These are phyloP conservation scores for Pionites leucogaster DNA, from an alignment of 2,113 vertebrate species.

Conservation along the genomic window DNA sequence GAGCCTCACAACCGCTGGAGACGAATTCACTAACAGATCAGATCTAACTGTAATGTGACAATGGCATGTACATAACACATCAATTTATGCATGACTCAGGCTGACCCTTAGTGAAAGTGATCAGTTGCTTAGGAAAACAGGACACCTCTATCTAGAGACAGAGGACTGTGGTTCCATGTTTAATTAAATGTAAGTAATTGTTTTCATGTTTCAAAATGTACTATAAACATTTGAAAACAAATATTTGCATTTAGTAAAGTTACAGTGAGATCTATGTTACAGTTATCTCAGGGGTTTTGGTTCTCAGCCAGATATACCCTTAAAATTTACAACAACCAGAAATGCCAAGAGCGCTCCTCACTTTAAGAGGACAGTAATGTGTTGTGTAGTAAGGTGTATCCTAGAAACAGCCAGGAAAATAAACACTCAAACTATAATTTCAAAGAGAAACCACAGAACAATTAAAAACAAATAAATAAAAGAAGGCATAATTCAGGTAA, in stretches of 20 bases:
- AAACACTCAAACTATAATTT: not conserved
- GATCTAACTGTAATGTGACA: not conserved
- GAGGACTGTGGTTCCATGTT: not conserved
- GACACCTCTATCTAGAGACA: not conserved
- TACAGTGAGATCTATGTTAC: not conserved
- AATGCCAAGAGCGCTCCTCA: not conserved
- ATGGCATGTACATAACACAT: not conserved
- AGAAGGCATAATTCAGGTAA: not conserved
- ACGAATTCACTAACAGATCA: not conserved
- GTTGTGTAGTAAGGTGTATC: not conserved
- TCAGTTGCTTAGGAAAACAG: not conserved
- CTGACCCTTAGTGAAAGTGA: not conserved
- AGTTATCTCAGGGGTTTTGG: not conserved
- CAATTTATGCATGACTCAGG: fast-evolving
- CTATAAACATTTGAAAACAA: not conserved
- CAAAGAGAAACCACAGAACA: not conserved
- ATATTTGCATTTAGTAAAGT: not conserved
- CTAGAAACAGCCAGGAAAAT: not conserved
- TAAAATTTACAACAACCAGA: not conserved
- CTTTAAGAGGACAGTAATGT: not conserved
- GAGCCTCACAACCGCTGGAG: fast-evolving
- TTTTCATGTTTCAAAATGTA: not conserved
- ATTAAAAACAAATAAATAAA: not conserved
- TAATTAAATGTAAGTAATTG: not conserved
- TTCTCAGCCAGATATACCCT: not conserved